Percentiles rank a stretch among this genome's conserved stretches.
These are phyloP conservation scores for Dissostichus mawsoni DNA, from an alignment of 2,113 vertebrate species.

Conservation along the genomic window DNA sequence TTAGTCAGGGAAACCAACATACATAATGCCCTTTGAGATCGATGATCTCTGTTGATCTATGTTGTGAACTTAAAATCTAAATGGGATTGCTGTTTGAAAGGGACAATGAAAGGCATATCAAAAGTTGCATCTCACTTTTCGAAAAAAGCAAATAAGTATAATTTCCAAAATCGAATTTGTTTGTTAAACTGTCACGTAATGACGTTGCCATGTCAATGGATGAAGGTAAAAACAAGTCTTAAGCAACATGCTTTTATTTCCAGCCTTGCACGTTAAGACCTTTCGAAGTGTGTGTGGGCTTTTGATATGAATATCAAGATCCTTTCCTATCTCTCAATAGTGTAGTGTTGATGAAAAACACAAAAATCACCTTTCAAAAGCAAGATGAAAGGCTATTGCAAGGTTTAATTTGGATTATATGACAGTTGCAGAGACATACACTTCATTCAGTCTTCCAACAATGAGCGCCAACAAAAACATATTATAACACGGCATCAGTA, in stretches of 20 bases:
- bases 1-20: too few species aligned
- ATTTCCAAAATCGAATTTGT: neutral
- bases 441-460: constrained; percentile 31
- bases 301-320: constrained; percentile 25
- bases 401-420: constrained; percentile 13
- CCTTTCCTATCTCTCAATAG: constrained; percentile 5
- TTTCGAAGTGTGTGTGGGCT: constrained; percentile 38
- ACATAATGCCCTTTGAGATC: too few species aligned
- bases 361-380: constrained; percentile 31
- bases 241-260: constrained; percentile 28
- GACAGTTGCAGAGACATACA: constrained; percentile 34
- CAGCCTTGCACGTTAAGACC: constrained; percentile 33
- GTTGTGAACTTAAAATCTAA: too few species aligned
- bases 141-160: neutral
- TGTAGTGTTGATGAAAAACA: constrained; percentile 34
- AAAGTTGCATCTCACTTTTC: neutral
- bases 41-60: too few species aligned
- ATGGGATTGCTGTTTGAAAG: too few species aligned
- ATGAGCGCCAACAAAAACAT: constrained; percentile 39
- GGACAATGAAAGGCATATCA: too few species aligned
- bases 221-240: neutral
- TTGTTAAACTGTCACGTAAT: too few species aligned
- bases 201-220: neutral
- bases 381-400: constrained; percentile 38
- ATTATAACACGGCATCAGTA: constrained; percentile 35